These are phyloP conservation scores for Chauna torquata DNA, from an alignment of 2,113 vertebrate genomes.

Conservation along the genomic window DNA sequence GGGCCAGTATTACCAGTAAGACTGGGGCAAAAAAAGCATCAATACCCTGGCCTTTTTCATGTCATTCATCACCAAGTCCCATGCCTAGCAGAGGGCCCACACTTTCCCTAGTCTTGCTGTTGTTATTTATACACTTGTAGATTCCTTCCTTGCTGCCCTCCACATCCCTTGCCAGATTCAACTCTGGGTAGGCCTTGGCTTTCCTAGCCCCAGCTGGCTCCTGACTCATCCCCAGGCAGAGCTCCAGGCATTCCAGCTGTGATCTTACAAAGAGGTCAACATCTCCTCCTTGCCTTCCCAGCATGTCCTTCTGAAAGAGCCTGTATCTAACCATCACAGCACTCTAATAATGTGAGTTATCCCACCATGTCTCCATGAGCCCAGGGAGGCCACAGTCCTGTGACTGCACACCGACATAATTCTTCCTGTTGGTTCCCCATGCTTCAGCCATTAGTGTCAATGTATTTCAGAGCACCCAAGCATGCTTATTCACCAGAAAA, in stretches of 20 bases:
- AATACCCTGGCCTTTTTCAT: too few species aligned
- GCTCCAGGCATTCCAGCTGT: neutral
- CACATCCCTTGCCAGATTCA: too few species aligned
- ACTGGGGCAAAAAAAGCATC: too few species aligned
- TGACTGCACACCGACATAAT: neutral
- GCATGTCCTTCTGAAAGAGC: neutral
- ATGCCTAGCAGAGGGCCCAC: too few species aligned
- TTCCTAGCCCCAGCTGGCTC: too few species aligned
- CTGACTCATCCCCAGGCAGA: neutral
- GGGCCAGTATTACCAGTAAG: too few species aligned
- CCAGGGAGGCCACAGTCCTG: neutral
- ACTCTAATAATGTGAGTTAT: neutral
- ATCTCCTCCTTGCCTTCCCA: neutral
- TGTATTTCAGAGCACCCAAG: neutral
- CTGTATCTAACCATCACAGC: neutral
- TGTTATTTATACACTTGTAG: too few species aligned
- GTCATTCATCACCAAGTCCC: too few species aligned
- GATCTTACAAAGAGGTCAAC: neutral
- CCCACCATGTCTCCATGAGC: neutral
- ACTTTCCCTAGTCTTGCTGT: too few species aligned
- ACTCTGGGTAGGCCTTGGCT: too few species aligned
- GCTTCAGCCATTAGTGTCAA: neutral
- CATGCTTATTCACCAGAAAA: neutral
- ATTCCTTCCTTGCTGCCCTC: too few species aligned
- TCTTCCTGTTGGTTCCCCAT: neutral